Evolutionary conservation across 1,140 invertebrate species (phyloP).

Genomic region (Chionoecetes opilio): DNA sequence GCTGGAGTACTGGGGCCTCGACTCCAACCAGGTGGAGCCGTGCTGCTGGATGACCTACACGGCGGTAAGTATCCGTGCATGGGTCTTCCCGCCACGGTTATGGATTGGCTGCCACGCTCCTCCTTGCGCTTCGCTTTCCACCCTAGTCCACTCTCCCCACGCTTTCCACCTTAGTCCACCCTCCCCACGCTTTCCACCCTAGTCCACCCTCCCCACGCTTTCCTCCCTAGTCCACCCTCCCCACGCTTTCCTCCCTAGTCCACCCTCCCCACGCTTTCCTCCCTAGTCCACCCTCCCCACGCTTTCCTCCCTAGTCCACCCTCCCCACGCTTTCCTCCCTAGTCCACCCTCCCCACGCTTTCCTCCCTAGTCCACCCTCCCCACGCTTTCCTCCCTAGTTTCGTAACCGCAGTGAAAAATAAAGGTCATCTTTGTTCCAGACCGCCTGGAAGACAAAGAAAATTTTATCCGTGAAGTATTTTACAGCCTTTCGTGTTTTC

Average conservation of each 20-base stretch:
- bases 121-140: too few species aligned
- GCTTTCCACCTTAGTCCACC: not conserved
- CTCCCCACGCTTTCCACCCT: not conserved
- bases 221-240: too few species aligned
- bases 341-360: not conserved
- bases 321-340: not conserved
- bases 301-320: not conserved
- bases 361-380: not conserved
- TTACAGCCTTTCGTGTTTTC: too few species aligned
- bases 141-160: not conserved
- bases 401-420: too few species aligned
- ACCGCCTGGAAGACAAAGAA: too few species aligned
- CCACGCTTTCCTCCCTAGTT: too few species aligned
- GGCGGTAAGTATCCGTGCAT: slow-evolving; percentile 69
- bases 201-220: too few species aligned
- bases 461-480: too few species aligned
- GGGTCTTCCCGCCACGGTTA: not conserved
- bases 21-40: slow-evolving; percentile 93
- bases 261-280: too few species aligned
- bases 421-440: too few species aligned
- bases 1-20: slow-evolving; percentile 91
- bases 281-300: too few species aligned
- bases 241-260: too few species aligned
- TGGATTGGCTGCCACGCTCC: not conserved
- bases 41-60: slow-evolving; percentile 99